Evolutionary conservation across 2,113 vertebrate species (phyloP), one percentile per base, ranked within the genome.

Genomic region (Cebidichthys violaceus): DNA sequence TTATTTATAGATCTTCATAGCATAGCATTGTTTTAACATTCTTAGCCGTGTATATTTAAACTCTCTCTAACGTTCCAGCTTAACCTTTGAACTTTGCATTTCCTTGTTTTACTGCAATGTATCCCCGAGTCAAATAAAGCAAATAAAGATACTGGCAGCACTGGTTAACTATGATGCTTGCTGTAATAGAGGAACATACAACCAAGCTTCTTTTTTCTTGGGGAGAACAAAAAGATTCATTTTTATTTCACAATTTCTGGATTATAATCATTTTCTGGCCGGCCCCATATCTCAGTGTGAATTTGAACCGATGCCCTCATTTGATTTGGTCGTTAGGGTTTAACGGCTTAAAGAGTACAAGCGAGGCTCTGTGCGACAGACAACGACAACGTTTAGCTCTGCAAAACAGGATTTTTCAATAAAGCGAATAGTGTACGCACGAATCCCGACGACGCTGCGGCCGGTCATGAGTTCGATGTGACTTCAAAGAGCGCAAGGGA

Each of bases 381-480:
- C 22, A n/a, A 33, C 50, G 31, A 66, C 59, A 75, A 68, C 29
- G 37, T 47, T 45, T 27, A 60, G 31, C 27, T 50, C 10, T 50
- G 52, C 7, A 59, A 59, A 73, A 59, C 39, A 39, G 54, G 8
- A 4, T 24, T 76, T 31, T 37, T 17, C 22, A 37, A 27, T 50
- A 65, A 41, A 52, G 54, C 52, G 43, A 41, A 62, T 6, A 18
- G 5, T 70, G 66, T 59, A 14, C 14, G 52, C 55, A 7, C 61
- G 22, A 27, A 8, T 68, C 29, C 52, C 47, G 66, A 66, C 77
- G 41, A 71, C n/a, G 60, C 61, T 33, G 50, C 9, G 22, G 60
- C 52, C 15, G 43, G 17, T 83, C 75, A 79, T 47, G 72, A 64
- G 85, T 75, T 77, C 15, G 11, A 11, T n/a, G 3, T 0, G 39